These are phyloP conservation scores for Linepithema humile DNA, from an alignment of 1,140 invertebrate genomes.

Conservation along the genomic window DNA sequence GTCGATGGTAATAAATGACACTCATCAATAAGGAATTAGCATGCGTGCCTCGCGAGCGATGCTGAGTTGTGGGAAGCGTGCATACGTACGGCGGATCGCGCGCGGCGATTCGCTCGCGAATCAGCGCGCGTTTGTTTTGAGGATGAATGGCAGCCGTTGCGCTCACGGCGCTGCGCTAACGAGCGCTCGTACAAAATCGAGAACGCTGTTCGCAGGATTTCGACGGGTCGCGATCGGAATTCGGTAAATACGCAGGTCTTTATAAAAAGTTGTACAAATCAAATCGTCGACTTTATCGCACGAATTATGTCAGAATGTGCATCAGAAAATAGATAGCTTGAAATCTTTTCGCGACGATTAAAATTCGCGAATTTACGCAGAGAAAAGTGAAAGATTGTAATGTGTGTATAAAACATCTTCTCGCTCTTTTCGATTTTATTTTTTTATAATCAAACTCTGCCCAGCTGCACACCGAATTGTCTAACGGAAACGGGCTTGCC, in stretches of 20 bases:
- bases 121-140: slow-evolving; percentile 61
- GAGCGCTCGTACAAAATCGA: slow-evolving; percentile 46
- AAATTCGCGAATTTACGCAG: neutral
- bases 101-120: slow-evolving; percentile 23
- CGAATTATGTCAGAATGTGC: neutral
- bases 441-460: neutral
- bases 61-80: slow-evolving; percentile 50
- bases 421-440: neutral
- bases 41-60: slow-evolving; percentile 46
- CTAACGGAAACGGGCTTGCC: slow-evolving; percentile 27
- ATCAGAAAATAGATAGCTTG: neutral
- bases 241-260: neutral
- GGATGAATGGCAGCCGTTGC: slow-evolving; percentile 46
- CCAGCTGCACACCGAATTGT: neutral
- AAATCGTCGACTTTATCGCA: neutral
- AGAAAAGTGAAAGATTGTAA: neutral
- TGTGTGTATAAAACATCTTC: too few relatives aligned
- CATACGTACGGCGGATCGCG: slow-evolving; percentile 17
- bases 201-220: slow-evolving; percentile 21
- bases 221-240: neutral
- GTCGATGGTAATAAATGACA: slow-evolving; percentile 77
- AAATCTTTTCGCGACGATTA: neutral
- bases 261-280: neutral
- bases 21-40: slow-evolving; percentile 77
- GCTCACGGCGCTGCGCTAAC: slow-evolving; percentile 54